Base-by-base conservation (phyloP, 2,113 vertebrate genomes). In the Urocynchramus pylzowi region DNA sequence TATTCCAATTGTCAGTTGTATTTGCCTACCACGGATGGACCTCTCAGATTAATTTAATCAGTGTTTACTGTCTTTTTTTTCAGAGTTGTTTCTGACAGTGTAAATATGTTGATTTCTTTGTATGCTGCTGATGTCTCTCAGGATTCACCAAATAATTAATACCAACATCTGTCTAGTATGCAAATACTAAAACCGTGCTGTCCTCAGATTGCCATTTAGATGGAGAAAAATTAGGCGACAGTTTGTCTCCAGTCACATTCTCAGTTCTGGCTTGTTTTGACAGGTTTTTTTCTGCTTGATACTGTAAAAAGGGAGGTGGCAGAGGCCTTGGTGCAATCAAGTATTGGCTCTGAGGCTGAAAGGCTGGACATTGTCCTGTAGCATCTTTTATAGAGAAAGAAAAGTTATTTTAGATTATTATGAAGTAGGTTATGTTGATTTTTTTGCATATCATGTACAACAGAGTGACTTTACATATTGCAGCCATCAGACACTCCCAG, bases 121-220 rank as follows among this genome's bases (percentile, higher is more conserved):
- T 85, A 31, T 16, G 28, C 75, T 80, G 45, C 67, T 64, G 70
- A 44, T 76, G 28, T 84, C 74, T 94, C 85, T 61, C 63, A 88
- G 75, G 70, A 92, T 82, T 92, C 68, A 54, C 45, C 64, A 70
- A 80, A 88, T 88, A 90, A 95, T 94, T 95, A 95, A 95, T 92
- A 84, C 41, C 47, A 90, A 77, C 75, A 74, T 87, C 90, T 95
- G 45, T 83, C 80, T 95, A 86, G 68, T 42, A 90, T 88, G 88
- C 79, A 96, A 87, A 75, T 82, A n/a, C 20, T 77, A 47, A 52
- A 81, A 22, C 21, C 0, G 1, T 37, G 42, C 45, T 86, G 63
- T 77, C 71, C 53, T 94, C 45, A 61, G 41, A 61, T 61, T 86
- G 39, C 71, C 33, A 54, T 84, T 92, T 61, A 65, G 39, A 67